Evolutionary conservation across 2,888 invertebrate species (phyloP), one percentile per base, ranked within the genome.

Genomic region (Apamea sordens): DNA sequence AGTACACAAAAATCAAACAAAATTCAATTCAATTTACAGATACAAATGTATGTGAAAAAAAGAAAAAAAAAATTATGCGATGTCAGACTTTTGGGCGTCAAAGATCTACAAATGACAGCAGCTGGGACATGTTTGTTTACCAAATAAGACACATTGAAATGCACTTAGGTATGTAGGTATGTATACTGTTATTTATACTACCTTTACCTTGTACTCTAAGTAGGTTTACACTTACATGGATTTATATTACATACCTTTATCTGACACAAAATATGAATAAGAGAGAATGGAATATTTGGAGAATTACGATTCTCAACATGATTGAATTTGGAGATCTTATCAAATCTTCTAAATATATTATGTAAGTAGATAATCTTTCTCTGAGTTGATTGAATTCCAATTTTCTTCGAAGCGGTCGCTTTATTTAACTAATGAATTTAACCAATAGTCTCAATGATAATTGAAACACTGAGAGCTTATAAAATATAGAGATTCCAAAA

Each of bases 311-410:
- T 50, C 41, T 21, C 18, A 8, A 21, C 50, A 53, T 64, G 72
- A 84, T 73, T 73, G 24, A 64, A 64, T 73, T 73, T 50, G 44
- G 11, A 21, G 15, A 71, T 53, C 53, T 53, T 63, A 44, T 44
- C 24, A 36, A 53, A 75, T 56, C 73, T 73, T 50, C n/a, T 65
- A 74, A 79, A 81, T 73, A 73, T 36, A 36, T n/a, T n/a, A n/a
- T n/a, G n/a, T 74, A 76, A 76, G 82, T 24, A 82, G 44, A 76
- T 80, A 53, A 76, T 76, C 53, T 83, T 82, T 47, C 15, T 63
- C 24, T 1, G 28, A 74, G 47, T 74, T 82, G 21, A 79, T 82
- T 79, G 64, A 65, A 82, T 65, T 47, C 21, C 28, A 24, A 61
- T 28, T 82, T 80, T 76, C 21, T 68, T 63, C 53, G 61, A 67